These are phyloP conservation scores for Schlechtendalia chinensis DNA, from an alignment of 1,140 invertebrate species.

Conservation along the genomic window DNA sequence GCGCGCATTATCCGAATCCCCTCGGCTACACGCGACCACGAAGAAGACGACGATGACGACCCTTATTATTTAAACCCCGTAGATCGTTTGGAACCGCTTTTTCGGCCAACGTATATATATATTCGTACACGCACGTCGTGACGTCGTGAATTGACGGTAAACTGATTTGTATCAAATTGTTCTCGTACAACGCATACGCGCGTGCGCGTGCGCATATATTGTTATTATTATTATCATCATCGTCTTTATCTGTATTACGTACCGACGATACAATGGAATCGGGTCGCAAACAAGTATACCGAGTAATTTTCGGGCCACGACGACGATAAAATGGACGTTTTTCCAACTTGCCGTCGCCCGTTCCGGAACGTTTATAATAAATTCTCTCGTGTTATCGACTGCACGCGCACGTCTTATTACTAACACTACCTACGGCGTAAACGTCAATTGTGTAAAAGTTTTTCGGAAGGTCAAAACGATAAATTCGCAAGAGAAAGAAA, in stretches of 20 bases:
- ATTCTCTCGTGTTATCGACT: constrained; percentile 1
- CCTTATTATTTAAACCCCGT: constrained; percentile 17
- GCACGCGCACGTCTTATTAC: background rate
- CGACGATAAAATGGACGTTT: background rate
- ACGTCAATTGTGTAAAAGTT: background rate
- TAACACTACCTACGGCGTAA: background rate
- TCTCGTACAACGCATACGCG: background rate
- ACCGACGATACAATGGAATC: background rate
- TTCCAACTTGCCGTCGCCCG: background rate
- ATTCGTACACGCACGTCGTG: too few relatives aligned
- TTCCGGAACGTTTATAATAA: background rate
- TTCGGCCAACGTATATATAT: background rate
- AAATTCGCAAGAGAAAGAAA: too few relatives aligned
- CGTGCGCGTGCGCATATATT: background rate
- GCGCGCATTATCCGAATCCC: constrained; percentile 22
- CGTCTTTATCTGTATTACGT: background rate
- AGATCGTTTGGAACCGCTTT: constrained; percentile 10
- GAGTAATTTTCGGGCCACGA: background rate
- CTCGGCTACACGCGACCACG: too few relatives aligned
- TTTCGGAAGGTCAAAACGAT: background rate
- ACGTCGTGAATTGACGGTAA: constrained; percentile 23
- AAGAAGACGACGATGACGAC: too few relatives aligned
- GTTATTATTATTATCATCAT: too few relatives aligned
- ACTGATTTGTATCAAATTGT: constrained; percentile 39
- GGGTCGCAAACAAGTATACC: background rate